phyloP scores from a whole-genome alignment of 2,888 invertebrate species.

The Euplexia lucipara region DNA sequence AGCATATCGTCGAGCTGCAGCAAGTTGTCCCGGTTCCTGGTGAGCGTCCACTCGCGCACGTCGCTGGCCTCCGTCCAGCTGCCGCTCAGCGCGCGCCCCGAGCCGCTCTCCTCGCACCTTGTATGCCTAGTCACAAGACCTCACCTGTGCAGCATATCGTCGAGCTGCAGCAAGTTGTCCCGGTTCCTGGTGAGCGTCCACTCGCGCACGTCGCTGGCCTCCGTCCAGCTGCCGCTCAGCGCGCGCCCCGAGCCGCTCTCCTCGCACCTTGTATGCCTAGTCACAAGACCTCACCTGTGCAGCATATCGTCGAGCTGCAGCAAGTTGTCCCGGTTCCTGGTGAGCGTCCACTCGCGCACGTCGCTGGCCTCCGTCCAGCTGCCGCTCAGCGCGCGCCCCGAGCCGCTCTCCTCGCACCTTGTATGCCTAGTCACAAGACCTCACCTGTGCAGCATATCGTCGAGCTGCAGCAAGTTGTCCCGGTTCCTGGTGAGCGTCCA shows the following conservation, averaged over 20 bases:
- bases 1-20: conserved; percentile 97
- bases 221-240: conserved; percentile 79
- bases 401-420: no score
- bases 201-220: conserved; percentile 90
- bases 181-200: conserved; percentile 97
- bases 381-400: conserved; percentile 65
- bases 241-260: conserved; percentile 60
- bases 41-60: conserved; percentile 95
- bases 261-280: no score
- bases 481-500: conserved; percentile 97
- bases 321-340: conserved; percentile 96
- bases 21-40: conserved; percentile 96
- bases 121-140: no score
- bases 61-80: conserved; percentile 83
- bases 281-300: conserved; percentile 92
- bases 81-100: conserved; percentile 65
- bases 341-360: conserved; percentile 95
- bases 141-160: conserved; percentile 97
- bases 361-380: conserved; percentile 83
- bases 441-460: conserved; percentile 97
- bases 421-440: no score
- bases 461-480: conserved; percentile 97
- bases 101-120: no score
- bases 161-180: conserved; percentile 97
- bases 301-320: conserved; percentile 97